Conservation (phyloP, 2,113 vertebrate species). For the Phoenicopterus ruber region DNA sequence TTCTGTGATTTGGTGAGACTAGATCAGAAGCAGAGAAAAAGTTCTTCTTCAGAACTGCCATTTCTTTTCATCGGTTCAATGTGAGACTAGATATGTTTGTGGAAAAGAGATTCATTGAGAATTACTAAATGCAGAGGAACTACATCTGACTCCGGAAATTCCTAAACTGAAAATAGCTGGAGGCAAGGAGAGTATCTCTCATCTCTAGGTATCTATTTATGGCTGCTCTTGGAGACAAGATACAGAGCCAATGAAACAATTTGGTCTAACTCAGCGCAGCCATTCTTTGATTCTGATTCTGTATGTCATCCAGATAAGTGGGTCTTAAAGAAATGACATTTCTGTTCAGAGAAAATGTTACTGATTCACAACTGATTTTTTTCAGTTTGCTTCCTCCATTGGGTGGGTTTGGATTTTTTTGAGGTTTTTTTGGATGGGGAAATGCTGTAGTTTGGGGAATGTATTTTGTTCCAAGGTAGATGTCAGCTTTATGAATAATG, state of each 20-base stretch:
- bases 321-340: not conserved
- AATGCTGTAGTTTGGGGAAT: not conserved
- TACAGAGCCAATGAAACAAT: not conserved
- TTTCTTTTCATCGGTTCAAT: not conserved
- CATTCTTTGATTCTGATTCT: not conserved
- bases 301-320: not conserved
- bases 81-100: not conserved
- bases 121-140: not conserved
- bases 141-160: not conserved
- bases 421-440: not conserved
- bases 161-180: not conserved
- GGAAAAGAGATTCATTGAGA: not conserved
- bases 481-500: not conserved
- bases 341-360: not conserved
- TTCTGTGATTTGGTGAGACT: not conserved
- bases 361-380: not conserved
- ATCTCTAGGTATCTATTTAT: not conserved
- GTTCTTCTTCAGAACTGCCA: not conserved
- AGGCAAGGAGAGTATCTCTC: not conserved
- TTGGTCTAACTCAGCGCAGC: not conserved
- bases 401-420: not conserved
- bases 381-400: rapidly evolving
- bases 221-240: not conserved
- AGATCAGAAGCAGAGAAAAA: not conserved
- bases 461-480: not conserved